phyloP scores from a whole-genome alignment of 2,113 vertebrate species.

The Vidua macroura region DNA sequence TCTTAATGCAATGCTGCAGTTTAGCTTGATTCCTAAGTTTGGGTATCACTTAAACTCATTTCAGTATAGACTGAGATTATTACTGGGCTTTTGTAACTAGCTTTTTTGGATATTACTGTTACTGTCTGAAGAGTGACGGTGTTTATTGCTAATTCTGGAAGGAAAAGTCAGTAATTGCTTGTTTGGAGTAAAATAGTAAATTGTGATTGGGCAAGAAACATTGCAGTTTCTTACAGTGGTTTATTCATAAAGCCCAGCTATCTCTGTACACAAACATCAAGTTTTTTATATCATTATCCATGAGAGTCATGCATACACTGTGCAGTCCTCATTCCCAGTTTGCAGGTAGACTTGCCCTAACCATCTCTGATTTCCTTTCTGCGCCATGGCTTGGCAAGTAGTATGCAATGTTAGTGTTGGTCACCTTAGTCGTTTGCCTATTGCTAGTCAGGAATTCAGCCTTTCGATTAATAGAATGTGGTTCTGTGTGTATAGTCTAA shows the following conservation, averaged over 20 bases:
- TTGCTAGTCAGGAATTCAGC: neutral
- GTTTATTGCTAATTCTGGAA: neutral
- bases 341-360: neutral
- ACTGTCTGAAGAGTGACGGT: neutral
- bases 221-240: neutral
- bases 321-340: neutral
- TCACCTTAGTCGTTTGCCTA: neutral
- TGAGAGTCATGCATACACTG: no score
- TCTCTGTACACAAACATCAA: neutral
- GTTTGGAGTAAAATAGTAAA: neutral
- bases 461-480: neutral
- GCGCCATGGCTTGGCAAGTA: neutral
- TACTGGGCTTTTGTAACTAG: neutral
- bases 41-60: neutral
- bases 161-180: neutral
- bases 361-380: neutral
- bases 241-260: neutral
- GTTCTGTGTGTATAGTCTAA: neutral
- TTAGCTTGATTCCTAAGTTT: neutral
- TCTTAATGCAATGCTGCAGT: neutral
- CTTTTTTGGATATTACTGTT: neutral
- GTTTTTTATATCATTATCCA: fast-evolving
- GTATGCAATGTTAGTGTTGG: neutral
- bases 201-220: neutral
- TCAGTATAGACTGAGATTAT: neutral